Conservation (phyloP, 2,797 vertebrate genomes). For the Molossus alvarezi region DNA sequence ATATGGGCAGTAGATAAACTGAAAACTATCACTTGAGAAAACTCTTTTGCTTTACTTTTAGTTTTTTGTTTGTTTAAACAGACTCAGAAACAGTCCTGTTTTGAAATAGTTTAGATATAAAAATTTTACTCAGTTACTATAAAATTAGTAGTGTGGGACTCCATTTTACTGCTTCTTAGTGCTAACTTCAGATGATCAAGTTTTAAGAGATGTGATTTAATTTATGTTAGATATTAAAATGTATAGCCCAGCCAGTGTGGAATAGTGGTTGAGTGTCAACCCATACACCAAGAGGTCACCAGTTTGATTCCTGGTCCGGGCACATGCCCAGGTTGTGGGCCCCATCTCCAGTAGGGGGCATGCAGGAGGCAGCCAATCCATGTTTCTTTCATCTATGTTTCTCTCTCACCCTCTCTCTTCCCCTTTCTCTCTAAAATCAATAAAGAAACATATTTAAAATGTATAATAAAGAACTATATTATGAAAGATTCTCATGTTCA, state of each 20-base stretch:
- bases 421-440: too few species aligned
- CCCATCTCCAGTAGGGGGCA: too few species aligned
- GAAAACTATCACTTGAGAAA: slow-evolving; percentile 34
- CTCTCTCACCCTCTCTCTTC: too few species aligned
- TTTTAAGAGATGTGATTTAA: slow-evolving; percentile 54
- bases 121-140: slow-evolving; percentile 63
- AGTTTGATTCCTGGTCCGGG: too few species aligned
- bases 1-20: slow-evolving; percentile 37
- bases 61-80: not conserved
- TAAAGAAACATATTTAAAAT: not conserved
- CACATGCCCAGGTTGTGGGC: too few species aligned
- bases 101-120: slow-evolving; percentile 47
- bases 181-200: not conserved
- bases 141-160: slow-evolving; percentile 20
- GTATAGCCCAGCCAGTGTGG: too few species aligned
- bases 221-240: slow-evolving; percentile 39
- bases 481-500: not conserved
- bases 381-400: too few species aligned
- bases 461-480: not conserved
- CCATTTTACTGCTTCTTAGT: slow-evolving; percentile 2
- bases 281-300: too few species aligned
- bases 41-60: slow-evolving; percentile 43
- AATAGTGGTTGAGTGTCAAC: too few species aligned
- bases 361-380: too few species aligned
- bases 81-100: not conserved